Percentiles rank a stretch among this genome's conserved stretches.
These are phyloP conservation scores for Petrocephalus microphthalmus DNA, from an alignment of 2,113 vertebrate species.

Conservation along the genomic window DNA sequence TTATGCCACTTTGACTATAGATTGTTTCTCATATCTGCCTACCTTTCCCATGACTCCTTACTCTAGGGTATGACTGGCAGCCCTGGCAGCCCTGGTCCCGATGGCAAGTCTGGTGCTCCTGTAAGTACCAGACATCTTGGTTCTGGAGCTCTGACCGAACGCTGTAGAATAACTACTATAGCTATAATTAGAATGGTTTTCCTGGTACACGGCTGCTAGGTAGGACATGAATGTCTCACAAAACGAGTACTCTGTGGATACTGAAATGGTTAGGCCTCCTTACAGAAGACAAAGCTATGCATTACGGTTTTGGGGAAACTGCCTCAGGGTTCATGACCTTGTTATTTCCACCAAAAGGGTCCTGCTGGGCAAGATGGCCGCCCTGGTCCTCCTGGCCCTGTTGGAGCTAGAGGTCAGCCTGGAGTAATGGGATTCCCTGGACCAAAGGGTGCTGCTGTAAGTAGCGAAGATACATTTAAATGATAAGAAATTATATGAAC, in stretches of 20 bases:
- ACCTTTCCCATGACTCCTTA: background rate
- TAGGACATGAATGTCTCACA: background rate
- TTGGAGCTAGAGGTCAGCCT: conserved; percentile 88
- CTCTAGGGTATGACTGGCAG: conserved; percentile 93
- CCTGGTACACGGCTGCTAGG: background rate
- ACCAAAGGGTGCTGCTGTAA: conserved; percentile 93
- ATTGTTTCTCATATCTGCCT: background rate
- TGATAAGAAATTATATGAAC: background rate
- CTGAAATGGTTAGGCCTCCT: background rate
- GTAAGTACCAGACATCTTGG: conserved; percentile 66
- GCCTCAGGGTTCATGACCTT: background rate
- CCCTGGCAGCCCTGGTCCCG: conserved; percentile 90
- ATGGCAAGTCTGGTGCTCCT: conserved; percentile 82
- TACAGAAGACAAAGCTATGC: background rate
- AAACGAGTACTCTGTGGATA: background rate
- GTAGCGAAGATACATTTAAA: conserved; percentile 36
- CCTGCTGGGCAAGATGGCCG: conserved; percentile 90
- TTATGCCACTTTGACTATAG: no score
- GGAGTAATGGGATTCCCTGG: conserved; percentile 99
- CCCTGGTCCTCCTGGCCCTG: conserved; percentile 78
- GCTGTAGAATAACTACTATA: background rate
- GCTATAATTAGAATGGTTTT: background rate
- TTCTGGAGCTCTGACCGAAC: background rate
- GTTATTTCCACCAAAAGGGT: conserved; percentile 60
- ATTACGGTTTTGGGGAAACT: background rate